These are phyloP conservation scores for Acleris cristana DNA, from an alignment of 2,888 invertebrate species.

Conservation along the genomic window DNA sequence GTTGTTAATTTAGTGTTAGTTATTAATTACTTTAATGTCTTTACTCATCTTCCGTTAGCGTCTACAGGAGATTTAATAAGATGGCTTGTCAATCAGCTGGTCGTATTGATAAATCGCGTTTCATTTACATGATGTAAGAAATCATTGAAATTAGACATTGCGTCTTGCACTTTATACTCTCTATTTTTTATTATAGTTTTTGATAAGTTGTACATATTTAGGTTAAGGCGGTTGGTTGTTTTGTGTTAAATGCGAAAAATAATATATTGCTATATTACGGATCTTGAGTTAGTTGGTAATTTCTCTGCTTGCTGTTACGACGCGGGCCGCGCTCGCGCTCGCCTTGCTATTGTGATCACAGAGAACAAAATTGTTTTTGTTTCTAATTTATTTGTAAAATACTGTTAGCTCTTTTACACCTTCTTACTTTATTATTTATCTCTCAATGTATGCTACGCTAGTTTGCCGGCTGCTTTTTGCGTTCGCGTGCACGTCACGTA, in stretches of 20 bases:
- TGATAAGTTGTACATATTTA: slow-evolving; percentile 69
- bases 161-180: slow-evolving; percentile 69
- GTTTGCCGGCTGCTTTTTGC: slow-evolving; percentile 39
- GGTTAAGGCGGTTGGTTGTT: slow-evolving; percentile 74
- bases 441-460: slow-evolving; percentile 51
- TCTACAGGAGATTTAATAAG: slow-evolving; percentile 48
- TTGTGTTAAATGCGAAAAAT: slow-evolving; percentile 66
- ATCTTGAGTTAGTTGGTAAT: slow-evolving; percentile 48
- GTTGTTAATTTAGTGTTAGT: slow-evolving; percentile 73
- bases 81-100: slow-evolving; percentile 27
- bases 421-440: slow-evolving; percentile 45
- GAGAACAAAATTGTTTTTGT: slow-evolving; percentile 83
- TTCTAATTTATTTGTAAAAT: slow-evolving; percentile 82
- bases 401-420: slow-evolving; percentile 68
- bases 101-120: slow-evolving; percentile 23
- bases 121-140: slow-evolving; percentile 12
- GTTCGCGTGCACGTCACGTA: slow-evolving; percentile 40
- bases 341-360: slow-evolving; percentile 71
- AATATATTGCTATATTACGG: slow-evolving; percentile 68
- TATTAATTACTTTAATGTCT: slow-evolving; percentile 58
- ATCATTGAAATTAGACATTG: slow-evolving; percentile 47
- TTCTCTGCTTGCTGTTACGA: slow-evolving; percentile 53
- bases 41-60: slow-evolving; percentile 59
- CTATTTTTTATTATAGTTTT: slow-evolving; percentile 61
- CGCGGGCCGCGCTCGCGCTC: slow-evolving; percentile 47